Evolutionary conservation across 2,797 vertebrate species (phyloP).

Genomic region (Hemitrygon akajei): DNA sequence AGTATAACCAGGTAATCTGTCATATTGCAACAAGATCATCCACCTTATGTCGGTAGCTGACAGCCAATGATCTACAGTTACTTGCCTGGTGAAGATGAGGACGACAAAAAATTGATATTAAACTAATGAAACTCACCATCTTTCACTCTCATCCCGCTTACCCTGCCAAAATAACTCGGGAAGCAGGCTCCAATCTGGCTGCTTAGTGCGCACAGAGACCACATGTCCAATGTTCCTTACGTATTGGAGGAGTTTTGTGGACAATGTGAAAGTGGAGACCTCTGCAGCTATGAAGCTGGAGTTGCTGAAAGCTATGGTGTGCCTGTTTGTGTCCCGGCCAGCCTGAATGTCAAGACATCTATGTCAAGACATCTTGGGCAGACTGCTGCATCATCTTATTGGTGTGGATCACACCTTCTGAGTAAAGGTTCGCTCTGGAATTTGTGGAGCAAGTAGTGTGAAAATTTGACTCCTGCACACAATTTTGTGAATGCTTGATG

Average conservation of each 20-base stretch:
- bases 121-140: neutral
- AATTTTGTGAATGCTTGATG: neutral
- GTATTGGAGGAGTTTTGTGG: slow-evolving; percentile 80
- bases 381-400: slow-evolving; percentile 77
- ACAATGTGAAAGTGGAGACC: slow-evolving; percentile 68
- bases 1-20: no score
- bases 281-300: slow-evolving; percentile 78
- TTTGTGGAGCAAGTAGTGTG: neutral
- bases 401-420: slow-evolving; percentile 58
- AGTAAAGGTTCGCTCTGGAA: neutral
- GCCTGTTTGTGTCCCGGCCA: slow-evolving; percentile 77
- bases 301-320: slow-evolving; percentile 73
- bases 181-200: slow-evolving; percentile 87
- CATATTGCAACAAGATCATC: no score
- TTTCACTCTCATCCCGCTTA: neutral
- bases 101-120: neutral
- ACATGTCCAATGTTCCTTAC: slow-evolving; percentile 75
- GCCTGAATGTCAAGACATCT: no score
- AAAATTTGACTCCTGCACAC: neutral
- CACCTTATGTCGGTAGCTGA: no score
- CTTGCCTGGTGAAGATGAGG: neutral
- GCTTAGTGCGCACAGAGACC: slow-evolving; percentile 75
- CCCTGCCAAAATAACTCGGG: slow-evolving; percentile 52
- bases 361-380: slow-evolving; percentile 84
- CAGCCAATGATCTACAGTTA: neutral